phyloP scores from a whole-genome alignment of 2,888 invertebrate species.

The Sminthurinus aureus region DNA sequence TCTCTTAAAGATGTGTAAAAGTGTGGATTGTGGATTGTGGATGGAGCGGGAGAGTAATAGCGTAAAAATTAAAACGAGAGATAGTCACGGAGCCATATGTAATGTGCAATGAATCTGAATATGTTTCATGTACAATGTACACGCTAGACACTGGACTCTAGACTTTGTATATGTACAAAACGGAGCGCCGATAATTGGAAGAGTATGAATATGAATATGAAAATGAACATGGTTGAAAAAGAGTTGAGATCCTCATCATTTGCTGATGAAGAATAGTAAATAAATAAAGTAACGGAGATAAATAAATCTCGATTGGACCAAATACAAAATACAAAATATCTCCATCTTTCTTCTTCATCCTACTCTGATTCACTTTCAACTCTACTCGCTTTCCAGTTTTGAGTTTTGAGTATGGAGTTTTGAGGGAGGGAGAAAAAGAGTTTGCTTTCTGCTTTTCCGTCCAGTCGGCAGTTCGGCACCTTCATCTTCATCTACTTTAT shows the following conservation, averaged over 20 bases:
- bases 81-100: not conserved
- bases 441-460: not conserved
- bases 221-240: not conserved
- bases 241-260: conserved; percentile 28
- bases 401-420: too few species aligned
- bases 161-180: too few species aligned
- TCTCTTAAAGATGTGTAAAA: not conserved
- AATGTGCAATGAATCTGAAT: too few species aligned
- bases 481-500: too few species aligned
- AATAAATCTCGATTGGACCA: not conserved
- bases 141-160: too few species aligned
- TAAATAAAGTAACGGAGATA: conserved; percentile 11
- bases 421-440: not conserved
- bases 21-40: not conserved
- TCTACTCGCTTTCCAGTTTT: not conserved
- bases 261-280: conserved; percentile 27
- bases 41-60: not conserved
- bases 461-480: conserved; percentile 30
- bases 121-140: too few species aligned
- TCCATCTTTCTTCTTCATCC: not conserved
- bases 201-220: not conserved
- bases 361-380: conserved; percentile 7
- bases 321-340: not conserved
- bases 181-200: not conserved
- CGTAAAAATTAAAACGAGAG: not conserved